Percentiles rank a stretch among this genome's conserved stretches.
These are phyloP conservation scores for Drosophila hamatofila DNA, from an alignment of 2,888 invertebrate species.

Conservation along the genomic window DNA sequence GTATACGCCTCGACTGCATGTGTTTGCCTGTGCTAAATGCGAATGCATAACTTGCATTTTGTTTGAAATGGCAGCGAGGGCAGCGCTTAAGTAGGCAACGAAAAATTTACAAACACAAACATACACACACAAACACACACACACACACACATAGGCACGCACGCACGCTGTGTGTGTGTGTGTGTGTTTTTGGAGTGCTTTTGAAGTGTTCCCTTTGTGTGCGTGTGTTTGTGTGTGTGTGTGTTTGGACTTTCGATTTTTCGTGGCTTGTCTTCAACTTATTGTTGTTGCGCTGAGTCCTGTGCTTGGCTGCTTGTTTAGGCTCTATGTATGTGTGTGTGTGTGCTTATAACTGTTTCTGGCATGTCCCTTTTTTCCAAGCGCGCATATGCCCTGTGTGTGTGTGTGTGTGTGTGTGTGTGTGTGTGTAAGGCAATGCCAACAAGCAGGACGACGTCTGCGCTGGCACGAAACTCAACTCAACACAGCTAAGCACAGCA, in stretches of 20 bases:
- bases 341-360: conserved; percentile 43
- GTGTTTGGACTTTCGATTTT: conserved; percentile 73
- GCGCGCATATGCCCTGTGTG: conserved; percentile 69
- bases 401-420: conserved; percentile 33
- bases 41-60: conserved; percentile 65
- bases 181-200: conserved; percentile 52
- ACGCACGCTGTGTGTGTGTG: conserved; percentile 32
- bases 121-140: background rate
- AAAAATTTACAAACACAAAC: conserved; percentile 47
- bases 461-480: conserved; percentile 69
- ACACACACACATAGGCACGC: background rate
- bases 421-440: conserved; percentile 48
- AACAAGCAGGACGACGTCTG: conserved; percentile 55
- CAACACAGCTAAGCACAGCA: conserved; percentile 32
- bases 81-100: conserved; percentile 69
- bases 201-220: conserved; percentile 28
- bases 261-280: conserved; percentile 67
- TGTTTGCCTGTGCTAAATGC: conserved; percentile 35
- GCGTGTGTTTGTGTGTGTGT: conserved; percentile 45
- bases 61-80: conserved; percentile 48
- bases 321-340: background rate
- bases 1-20: conserved; percentile 65
- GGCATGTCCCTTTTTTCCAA: conserved; percentile 65
- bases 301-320: conserved; percentile 42
- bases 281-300: conserved; percentile 43